A percentile compares a stretch with the other conserved stretches of the same genome.
Evolutionary conservation across 2,113 vertebrate genomes (phyloP).

Genomic region (Cettia cetti): DNA sequence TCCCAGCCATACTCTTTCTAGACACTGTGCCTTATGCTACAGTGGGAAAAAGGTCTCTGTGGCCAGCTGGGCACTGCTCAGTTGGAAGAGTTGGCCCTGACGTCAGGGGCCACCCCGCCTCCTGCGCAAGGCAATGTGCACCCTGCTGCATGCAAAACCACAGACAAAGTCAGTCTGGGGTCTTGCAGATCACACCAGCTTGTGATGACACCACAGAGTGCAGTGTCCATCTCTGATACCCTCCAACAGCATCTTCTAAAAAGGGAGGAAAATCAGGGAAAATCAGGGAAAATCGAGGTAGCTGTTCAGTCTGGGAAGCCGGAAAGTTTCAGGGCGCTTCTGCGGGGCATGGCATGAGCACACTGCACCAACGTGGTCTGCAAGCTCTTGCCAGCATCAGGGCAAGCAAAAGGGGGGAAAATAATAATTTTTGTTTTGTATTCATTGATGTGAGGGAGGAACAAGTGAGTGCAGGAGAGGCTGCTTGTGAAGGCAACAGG

Average conservation of each 20-base stretch:
- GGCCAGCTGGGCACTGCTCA: conserved; percentile 61
- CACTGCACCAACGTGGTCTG: not conserved
- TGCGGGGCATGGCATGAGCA: accelerated
- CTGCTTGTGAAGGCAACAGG: not conserved
- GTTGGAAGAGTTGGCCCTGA: conserved; percentile 12
- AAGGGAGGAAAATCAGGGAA: accelerated
- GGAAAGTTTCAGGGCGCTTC: not conserved
- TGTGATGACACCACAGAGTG: not conserved
- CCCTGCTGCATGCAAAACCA: not conserved
- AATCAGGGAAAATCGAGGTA: accelerated
- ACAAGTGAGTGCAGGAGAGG: not conserved
- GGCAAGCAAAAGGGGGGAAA: not conserved
- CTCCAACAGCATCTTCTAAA: not conserved
- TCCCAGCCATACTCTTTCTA: conserved; percentile 44
- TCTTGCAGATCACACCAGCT: not conserved
- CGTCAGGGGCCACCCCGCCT: not conserved
- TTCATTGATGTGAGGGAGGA: not conserved
- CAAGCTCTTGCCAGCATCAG: not conserved
- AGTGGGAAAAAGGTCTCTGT: conserved; percentile 48
- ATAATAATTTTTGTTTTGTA: not conserved
- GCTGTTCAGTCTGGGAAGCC: not conserved
- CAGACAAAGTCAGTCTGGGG: not conserved
- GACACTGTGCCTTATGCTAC: conserved; percentile 53
- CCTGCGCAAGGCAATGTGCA: not conserved
- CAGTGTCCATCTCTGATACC: not conserved